A percentile compares a stretch with the other conserved stretches of the same genome.
Conservation (phyloP, 2,797 vertebrate species). For the Salmo trutta region DNA sequence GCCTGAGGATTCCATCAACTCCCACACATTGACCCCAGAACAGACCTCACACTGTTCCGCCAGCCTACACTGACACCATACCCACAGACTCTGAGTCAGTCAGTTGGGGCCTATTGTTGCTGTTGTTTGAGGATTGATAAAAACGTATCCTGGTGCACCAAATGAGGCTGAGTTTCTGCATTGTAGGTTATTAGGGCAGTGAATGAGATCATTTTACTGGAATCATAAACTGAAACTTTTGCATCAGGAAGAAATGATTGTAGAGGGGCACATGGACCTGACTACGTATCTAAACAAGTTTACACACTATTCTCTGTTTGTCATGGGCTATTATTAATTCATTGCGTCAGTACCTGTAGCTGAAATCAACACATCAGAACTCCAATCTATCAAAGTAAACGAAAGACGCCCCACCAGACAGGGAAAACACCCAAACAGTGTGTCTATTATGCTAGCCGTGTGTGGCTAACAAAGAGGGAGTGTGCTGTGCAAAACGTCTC, state of each 20-base stretch:
- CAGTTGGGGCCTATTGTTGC: neutral
- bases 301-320: neutral
- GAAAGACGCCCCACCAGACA: neutral
- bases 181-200: neutral
- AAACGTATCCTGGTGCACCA: neutral
- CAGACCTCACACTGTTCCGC: constrained; percentile 5
- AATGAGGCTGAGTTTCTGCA: neutral
- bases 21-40: constrained; percentile 34
- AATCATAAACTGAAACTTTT: neutral
- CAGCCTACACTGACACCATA: constrained; percentile 8
- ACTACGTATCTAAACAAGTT: neutral
- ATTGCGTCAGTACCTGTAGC: neutral
- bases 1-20: constrained; percentile 40
- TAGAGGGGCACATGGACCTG: neutral
- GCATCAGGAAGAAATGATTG: neutral
- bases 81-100: neutral
- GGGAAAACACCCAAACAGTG: neutral
- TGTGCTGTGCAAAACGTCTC: constrained; percentile 26
- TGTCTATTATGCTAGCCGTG: constrained; percentile 8
- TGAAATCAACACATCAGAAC: neutral
- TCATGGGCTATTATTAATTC: neutral
- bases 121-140: neutral
- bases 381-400: neutral
- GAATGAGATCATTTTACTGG: neutral
- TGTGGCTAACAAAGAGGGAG: constrained; percentile 42